Evolutionary conservation across 1,140 invertebrate genomes (phyloP).

Genomic region (Calephelis nemesis): DNA sequence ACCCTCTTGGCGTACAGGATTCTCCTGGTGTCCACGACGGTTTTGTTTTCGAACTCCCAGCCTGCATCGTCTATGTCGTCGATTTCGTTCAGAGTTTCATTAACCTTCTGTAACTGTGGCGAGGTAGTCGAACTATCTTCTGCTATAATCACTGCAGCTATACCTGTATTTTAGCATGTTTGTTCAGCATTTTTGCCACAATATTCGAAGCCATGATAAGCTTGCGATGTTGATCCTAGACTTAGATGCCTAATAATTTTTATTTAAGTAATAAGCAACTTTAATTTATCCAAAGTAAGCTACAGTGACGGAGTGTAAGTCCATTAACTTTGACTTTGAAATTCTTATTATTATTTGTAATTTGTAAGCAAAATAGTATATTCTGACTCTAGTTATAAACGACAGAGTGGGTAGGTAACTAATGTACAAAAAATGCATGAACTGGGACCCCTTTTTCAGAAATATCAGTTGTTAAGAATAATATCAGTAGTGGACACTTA

Average conservation of each 20-base stretch:
- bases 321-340: too few relatives aligned
- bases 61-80: slow-evolving; percentile 51
- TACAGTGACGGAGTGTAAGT: too few relatives aligned
- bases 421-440: background rate
- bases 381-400: too few relatives aligned
- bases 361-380: too few relatives aligned
- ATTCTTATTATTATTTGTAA: too few relatives aligned
- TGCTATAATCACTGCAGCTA: slow-evolving; percentile 27
- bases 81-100: slow-evolving; percentile 25
- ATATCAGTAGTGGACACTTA: too few relatives aligned
- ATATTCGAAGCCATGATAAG: background rate
- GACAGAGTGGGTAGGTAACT: too few relatives aligned
- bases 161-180: slow-evolving; percentile 26
- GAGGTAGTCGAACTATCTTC: slow-evolving; percentile 25
- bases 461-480: too few relatives aligned
- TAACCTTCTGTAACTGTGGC: slow-evolving; percentile 18
- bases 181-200: background rate
- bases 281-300: too few relatives aligned
- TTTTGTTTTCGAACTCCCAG: slow-evolving; percentile 64
- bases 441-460: background rate
- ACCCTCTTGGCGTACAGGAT: slow-evolving; percentile 63
- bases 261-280: background rate
- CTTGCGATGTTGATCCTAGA: too few relatives aligned
- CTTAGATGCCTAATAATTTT: background rate
- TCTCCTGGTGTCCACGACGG: slow-evolving; percentile 56